Evolutionary conservation across 1,140 invertebrate species (phyloP).

Genomic region (Penaeus japonicus): DNA sequence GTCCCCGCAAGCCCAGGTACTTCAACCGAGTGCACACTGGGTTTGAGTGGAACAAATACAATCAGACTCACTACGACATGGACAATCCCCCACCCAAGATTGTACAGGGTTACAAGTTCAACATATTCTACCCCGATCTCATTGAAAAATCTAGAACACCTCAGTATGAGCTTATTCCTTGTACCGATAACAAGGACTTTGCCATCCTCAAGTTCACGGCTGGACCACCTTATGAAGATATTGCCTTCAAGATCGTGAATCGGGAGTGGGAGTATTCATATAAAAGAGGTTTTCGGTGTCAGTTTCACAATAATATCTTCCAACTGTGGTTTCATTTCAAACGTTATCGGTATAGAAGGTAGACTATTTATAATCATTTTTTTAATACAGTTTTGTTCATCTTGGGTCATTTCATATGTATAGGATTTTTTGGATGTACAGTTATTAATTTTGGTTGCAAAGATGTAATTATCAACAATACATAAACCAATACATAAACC

Average conservation of each 20-base stretch:
- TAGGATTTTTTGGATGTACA: neutral
- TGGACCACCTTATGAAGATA: conserved; percentile 99
- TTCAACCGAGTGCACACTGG: conserved; percentile 91
- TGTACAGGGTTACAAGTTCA: conserved; percentile 99
- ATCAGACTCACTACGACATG: conserved; percentile 99
- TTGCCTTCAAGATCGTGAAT: conserved; percentile 99
- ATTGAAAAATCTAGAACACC: conserved; percentile 95
- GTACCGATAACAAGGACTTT: conserved; percentile 93
- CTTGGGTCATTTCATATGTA: neutral
- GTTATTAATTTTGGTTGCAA: neutral
- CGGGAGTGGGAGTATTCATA: conserved; percentile 99
- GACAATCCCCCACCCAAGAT: conserved; percentile 99
- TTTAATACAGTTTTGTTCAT: neutral
- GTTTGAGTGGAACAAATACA: conserved; percentile 99
- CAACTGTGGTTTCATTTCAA: conserved; percentile 99
- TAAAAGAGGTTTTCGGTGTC: conserved; percentile 96
- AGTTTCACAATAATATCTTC: conserved; percentile 99
- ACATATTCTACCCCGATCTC: conserved; percentile 99
- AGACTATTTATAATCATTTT: conserved; percentile 60
- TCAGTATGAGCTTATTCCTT: conserved; percentile 89
- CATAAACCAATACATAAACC: no score
- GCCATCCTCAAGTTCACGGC: conserved; percentile 91
- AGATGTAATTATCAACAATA: no score
- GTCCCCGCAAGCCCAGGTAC: conserved; percentile 95
- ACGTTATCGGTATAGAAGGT: conserved; percentile 93